Conservation (phyloP, 2,888 invertebrate genomes). For the Copidosoma aretas region DNA sequence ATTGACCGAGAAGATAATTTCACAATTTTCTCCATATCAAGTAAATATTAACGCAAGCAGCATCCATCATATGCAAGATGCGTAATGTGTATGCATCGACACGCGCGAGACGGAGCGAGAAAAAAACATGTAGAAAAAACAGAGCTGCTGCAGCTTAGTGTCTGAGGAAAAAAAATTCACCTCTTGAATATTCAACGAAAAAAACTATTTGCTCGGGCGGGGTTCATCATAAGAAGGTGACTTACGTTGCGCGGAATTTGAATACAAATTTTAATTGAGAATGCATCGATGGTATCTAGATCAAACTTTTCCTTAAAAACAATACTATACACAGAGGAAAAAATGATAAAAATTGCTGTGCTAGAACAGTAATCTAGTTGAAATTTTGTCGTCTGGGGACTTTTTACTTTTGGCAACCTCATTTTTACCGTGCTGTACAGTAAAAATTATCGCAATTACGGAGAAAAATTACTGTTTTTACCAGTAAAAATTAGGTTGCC, state of each 20-base stretch:
- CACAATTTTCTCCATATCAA: slow-evolving; percentile 12
- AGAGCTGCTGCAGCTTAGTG: background rate
- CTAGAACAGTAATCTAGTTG: no score
- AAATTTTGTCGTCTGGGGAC: no score
- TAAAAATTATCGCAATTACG: no score
- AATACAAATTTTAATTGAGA: background rate
- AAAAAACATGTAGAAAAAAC: background rate
- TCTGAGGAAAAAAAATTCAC: background rate
- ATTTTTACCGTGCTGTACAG: no score
- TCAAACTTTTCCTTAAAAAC: no score
- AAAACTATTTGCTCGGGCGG: background rate
- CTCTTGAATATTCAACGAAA: background rate
- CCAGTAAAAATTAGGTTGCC: no score
- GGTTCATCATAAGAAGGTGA: background rate
- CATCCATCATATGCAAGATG: slow-evolving; percentile 16
- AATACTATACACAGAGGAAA: no score
- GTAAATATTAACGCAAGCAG: slow-evolving; percentile 18
- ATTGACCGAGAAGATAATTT: slow-evolving; percentile 5
- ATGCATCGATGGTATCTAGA: no score
- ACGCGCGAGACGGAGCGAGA: background rate
- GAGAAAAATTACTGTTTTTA: no score
- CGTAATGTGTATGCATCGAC: slow-evolving; percentile 37
- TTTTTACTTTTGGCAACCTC: no score
- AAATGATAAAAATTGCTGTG: no score
- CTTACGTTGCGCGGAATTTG: background rate